A percentile compares a stretch with the other conserved stretches of the same genome.
Conservation (phyloP, 2,888 invertebrate species). For the Amiota minor region DNA sequence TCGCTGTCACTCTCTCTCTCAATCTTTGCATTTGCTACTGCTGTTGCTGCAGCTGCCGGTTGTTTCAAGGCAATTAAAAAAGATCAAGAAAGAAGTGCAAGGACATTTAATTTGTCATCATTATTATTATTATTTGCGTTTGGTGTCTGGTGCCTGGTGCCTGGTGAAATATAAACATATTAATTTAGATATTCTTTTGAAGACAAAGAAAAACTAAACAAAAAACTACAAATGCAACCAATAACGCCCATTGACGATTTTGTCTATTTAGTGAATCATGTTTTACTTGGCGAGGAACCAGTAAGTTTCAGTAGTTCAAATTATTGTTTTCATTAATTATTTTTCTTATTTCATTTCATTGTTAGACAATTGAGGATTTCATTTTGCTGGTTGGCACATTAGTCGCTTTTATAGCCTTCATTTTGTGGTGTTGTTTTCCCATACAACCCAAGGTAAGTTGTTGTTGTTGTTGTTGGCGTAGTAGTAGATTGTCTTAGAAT, state of each 20-base stretch:
- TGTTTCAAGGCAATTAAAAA: too few species aligned
- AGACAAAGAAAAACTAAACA: too few species aligned
- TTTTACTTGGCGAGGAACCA: slow-evolving; percentile 78
- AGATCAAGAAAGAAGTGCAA: too few species aligned
- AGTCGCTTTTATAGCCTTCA: slow-evolving; percentile 79
- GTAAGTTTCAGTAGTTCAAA: slow-evolving; percentile 70
- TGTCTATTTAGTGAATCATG: slow-evolving; percentile 77
- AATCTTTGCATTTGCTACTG: too few species aligned
- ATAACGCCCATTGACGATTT: slow-evolving; percentile 79
- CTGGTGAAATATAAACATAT: too few species aligned
- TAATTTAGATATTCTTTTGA: too few species aligned
- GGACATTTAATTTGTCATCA: too few species aligned
- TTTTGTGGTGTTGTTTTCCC: slow-evolving; percentile 80
- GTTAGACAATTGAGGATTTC: slow-evolving; percentile 78
- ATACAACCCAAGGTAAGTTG: slow-evolving; percentile 74
- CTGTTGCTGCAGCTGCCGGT: too few species aligned
- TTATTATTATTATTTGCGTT: too few species aligned
- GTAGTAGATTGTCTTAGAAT: too few species aligned
- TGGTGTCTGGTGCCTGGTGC: too few species aligned
- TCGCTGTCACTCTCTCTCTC: too few species aligned
- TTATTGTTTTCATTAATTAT: slow-evolving; percentile 2
- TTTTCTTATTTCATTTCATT: slow-evolving; percentile 42
- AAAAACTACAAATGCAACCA: slow-evolving; percentile 39
- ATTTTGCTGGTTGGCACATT: slow-evolving; percentile 78
- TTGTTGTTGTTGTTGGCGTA: background rate